These are phyloP conservation scores for Eupithecia insigniata DNA, from an alignment of 2,888 invertebrate species.

Conservation along the genomic window DNA sequence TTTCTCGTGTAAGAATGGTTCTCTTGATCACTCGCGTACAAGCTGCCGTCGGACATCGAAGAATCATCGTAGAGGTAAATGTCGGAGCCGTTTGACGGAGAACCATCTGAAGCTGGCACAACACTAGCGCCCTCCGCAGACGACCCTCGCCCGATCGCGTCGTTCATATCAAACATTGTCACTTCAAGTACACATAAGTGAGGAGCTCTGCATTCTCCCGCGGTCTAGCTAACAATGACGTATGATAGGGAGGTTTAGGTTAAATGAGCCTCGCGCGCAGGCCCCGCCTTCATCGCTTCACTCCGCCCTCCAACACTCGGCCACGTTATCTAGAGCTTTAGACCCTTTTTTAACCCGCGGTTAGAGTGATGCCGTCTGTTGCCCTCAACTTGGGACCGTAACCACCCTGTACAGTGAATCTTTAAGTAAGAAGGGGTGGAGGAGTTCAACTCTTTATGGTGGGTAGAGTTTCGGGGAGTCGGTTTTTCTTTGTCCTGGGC, in stretches of 20 bases:
- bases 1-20: constrained; percentile 87
- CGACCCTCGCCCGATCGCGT: constrained; percentile 47
- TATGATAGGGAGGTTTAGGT: not conserved
- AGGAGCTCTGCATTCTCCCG: not conserved
- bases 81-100: constrained; percentile 84
- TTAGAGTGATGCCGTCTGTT: not conserved
- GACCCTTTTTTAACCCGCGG: too few relatives aligned
- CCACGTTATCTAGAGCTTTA: not conserved
- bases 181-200: constrained; percentile 10
- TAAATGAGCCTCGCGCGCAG: not conserved
- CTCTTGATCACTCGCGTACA: constrained; percentile 93
- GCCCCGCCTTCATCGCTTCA: not conserved
- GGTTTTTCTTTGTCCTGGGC: too few relatives aligned
- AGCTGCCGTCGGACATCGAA: constrained; percentile 85
- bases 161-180: constrained; percentile 62
- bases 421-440: not conserved
- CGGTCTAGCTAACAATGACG: not conserved
- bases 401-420: not conserved
- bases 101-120: constrained; percentile 81
- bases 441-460: not conserved
- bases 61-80: constrained; percentile 88
- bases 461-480: too few relatives aligned
- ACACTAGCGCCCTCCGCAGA: constrained; percentile 52
- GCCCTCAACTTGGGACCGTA: not conserved
- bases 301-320: not conserved